These are phyloP conservation scores for Phrynocephalus guinanensis DNA, from an alignment of 2,797 vertebrate genomes.

Conservation along the genomic window DNA sequence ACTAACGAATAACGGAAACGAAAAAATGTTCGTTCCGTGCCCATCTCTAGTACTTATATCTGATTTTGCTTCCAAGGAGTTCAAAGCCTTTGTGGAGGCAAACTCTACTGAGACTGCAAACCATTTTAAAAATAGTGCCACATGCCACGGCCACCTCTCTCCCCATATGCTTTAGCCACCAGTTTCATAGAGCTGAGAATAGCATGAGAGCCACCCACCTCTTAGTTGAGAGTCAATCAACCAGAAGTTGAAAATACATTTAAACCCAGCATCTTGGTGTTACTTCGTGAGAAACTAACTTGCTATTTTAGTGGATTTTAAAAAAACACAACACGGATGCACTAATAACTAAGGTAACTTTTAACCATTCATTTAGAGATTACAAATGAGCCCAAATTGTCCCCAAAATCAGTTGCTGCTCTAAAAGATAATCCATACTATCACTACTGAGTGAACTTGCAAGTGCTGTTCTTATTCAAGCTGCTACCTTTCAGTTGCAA, in stretches of 20 bases:
- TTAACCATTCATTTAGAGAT: too few relatives aligned
- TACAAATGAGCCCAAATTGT: too few relatives aligned
- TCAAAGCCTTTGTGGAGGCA: background rate
- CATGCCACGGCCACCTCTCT: too few relatives aligned
- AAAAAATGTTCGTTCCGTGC: too few relatives aligned
- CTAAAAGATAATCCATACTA: background rate
- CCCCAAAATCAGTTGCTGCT: background rate
- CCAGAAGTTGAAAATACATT: background rate
- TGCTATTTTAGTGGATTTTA: background rate
- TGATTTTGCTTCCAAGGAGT: background rate
- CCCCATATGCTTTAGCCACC: background rate
- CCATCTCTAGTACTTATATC: background rate
- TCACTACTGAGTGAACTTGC: background rate
- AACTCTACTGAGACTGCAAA: too few relatives aligned
- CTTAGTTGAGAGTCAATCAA: background rate
- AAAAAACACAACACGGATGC: too few relatives aligned
- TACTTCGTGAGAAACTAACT: background rate
- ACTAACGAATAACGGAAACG: too few relatives aligned
- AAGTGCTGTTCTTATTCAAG: background rate
- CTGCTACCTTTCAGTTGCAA: background rate
- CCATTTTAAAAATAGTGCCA: background rate
- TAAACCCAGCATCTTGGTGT: background rate
- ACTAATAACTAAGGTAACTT: too few relatives aligned
- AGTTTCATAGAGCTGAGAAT: background rate
- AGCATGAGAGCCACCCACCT: background rate